These are phyloP conservation scores for Amiota minor DNA, from an alignment of 2,888 invertebrate species.

Conservation along the genomic window DNA sequence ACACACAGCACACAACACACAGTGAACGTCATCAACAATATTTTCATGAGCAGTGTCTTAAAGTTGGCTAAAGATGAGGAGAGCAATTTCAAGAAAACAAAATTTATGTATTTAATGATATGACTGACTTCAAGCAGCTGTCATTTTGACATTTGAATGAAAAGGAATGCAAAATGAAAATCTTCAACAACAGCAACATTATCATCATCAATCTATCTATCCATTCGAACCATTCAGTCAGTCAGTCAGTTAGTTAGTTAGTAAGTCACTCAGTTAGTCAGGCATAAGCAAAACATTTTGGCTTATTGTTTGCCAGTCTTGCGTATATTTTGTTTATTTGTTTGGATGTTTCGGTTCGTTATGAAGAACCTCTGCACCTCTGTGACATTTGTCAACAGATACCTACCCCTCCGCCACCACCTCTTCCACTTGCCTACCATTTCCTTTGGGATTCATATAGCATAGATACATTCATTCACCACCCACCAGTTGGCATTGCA, in stretches of 20 bases:
- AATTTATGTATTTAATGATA: slow-evolving; percentile 34
- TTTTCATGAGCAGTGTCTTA: neutral
- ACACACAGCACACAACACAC: slow-evolving; percentile 12
- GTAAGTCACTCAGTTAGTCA: no score
- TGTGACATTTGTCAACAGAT: slow-evolving; percentile 28
- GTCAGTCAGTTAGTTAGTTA: no score
- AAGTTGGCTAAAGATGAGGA: neutral
- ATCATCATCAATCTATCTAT: slow-evolving; percentile 6
- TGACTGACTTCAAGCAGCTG: slow-evolving; percentile 48
- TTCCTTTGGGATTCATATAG: neutral
- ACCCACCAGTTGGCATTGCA: slow-evolving; percentile 20
- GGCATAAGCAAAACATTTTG: neutral
- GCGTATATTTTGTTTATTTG: neutral
- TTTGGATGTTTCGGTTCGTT: neutral
- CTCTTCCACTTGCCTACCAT: neutral
- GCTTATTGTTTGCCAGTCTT: neutral
- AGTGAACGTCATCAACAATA: slow-evolving; percentile 1
- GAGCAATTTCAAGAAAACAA: neutral
- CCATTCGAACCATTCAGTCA: neutral
- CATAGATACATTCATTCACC: neutral
- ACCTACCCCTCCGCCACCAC: neutral
- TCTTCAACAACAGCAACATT: neutral
- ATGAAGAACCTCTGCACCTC: slow-evolving; percentile 11
- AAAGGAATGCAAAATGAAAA: slow-evolving; percentile 32
- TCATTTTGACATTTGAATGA: slow-evolving; percentile 42